Conservation (phyloP, 2,888 invertebrate genomes). For the Volucella inflata region DNA sequence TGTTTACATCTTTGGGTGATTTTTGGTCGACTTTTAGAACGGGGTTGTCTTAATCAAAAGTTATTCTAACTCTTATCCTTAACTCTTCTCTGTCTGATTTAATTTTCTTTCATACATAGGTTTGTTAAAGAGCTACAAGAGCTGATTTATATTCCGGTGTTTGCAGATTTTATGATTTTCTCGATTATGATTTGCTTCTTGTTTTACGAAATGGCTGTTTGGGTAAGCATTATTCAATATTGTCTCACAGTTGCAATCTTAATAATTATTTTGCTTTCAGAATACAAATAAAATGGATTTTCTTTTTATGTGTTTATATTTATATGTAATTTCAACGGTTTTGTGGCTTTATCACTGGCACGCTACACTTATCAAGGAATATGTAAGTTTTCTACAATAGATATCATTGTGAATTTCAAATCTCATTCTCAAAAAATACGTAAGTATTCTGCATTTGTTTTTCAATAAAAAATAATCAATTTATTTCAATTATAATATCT, state of each 20-base stretch:
- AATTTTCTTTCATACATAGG: constrained; percentile 41
- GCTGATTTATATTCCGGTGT: constrained; percentile 79
- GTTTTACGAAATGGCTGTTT: constrained; percentile 78
- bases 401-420: not conserved
- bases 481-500: too few species aligned
- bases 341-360: constrained; percentile 81
- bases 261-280: constrained; percentile 54
- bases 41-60: too few species aligned
- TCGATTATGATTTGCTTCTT: constrained; percentile 80
- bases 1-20: too few species aligned
- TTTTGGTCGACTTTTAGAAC: too few species aligned
- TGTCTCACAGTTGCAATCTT: not conserved
- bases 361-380: constrained; percentile 78
- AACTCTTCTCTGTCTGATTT: too few species aligned
- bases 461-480: too few species aligned
- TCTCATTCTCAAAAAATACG: too few species aligned
- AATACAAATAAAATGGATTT: constrained; percentile 79
- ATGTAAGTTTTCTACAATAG: constrained; percentile 77
- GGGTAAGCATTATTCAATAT: constrained; percentile 76
- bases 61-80: too few species aligned
- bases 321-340: constrained; percentile 78
- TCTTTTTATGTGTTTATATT: constrained; percentile 78
- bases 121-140: constrained; percentile 77
- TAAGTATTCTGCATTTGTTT: too few species aligned
- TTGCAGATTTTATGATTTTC: constrained; percentile 80